Percentiles rank a stretch among this genome's conserved stretches.
Conservation (phyloP, 2,113 vertebrate species). For the Tupaia tana region DNA sequence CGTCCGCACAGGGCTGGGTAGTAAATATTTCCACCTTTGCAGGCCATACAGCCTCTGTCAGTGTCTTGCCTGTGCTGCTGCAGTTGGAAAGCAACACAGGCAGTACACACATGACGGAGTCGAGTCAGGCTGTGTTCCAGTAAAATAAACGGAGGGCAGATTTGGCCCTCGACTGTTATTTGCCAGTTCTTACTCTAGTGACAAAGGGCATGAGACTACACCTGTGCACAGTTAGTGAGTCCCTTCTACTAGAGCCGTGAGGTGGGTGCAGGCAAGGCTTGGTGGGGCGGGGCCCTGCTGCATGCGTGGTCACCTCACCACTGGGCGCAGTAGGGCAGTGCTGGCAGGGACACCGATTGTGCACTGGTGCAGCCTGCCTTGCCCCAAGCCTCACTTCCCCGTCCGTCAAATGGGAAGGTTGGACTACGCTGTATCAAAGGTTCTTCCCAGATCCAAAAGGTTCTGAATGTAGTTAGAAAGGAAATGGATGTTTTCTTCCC, state of each 20-base stretch:
- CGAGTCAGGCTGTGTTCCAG: accelerated
- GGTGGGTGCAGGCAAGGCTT: not conserved
- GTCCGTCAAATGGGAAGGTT: not conserved
- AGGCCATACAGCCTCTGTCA: not conserved
- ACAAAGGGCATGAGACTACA: not conserved
- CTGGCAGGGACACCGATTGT: accelerated
- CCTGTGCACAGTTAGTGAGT: not conserved
- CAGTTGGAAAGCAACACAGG: accelerated
- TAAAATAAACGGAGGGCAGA: no score
- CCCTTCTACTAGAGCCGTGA: no score
- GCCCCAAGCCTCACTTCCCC: not conserved
- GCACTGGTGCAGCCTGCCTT: not conserved
- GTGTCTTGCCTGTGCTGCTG: not conserved
- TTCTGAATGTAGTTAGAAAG: not conserved
- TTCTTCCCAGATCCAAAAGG: not conserved
- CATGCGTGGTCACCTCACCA: not conserved
- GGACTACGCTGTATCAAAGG: not conserved
- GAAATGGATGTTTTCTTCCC: not conserved
- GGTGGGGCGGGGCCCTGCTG: not conserved
- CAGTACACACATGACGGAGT: accelerated
- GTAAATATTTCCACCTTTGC: not conserved
- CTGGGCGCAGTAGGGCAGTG: not conserved
- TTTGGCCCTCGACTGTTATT: not conserved
- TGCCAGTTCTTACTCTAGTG: not conserved
- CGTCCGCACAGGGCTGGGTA: not conserved